A percentile compares a stretch with the other conserved stretches of the same genome.
Conservation (phyloP, 2,797 vertebrate genomes). For the Tiaroga cobitis region DNA sequence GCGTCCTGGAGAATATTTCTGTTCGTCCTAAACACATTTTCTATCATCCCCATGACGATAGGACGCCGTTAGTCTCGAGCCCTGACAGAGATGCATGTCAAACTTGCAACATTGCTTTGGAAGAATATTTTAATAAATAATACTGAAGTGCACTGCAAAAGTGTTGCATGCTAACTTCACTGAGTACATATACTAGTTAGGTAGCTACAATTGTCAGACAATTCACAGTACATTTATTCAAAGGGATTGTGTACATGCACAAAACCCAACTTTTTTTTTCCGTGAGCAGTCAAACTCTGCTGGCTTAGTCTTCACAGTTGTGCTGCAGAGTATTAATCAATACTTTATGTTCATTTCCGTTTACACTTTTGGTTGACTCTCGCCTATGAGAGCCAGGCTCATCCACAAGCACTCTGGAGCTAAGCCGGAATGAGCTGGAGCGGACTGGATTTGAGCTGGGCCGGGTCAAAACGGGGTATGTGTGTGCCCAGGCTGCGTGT, state of each 20-base stretch:
- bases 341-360: constrained; percentile 17
- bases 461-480: constrained; percentile 18
- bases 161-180: background rate
- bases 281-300: background rate
- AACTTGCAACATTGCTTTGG: background rate
- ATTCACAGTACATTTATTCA: background rate
- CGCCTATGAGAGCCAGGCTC: constrained; percentile 9
- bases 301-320: background rate
- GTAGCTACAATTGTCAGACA: background rate
- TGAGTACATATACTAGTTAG: background rate
- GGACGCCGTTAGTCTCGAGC: too few relatives aligned
- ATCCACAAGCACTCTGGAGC: constrained; percentile 2
- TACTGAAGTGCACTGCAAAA: background rate
- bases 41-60: too few relatives aligned
- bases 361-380: constrained; percentile 6
- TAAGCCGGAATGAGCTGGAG: constrained; percentile 47
- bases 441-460: constrained; percentile 37
- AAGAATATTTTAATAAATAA: background rate
- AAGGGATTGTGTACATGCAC: background rate
- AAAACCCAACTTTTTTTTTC: background rate
- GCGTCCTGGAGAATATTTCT: too few relatives aligned
- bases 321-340: constrained; percentile 20
- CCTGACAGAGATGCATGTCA: background rate
- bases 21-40: too few relatives aligned
- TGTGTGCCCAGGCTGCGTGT: constrained; percentile 39